A percentile compares a stretch with the other conserved stretches of the same genome.
These are phyloP conservation scores for Drosophila punjabiensis DNA, from an alignment of 1,140 invertebrate genomes.

Conservation along the genomic window DNA sequence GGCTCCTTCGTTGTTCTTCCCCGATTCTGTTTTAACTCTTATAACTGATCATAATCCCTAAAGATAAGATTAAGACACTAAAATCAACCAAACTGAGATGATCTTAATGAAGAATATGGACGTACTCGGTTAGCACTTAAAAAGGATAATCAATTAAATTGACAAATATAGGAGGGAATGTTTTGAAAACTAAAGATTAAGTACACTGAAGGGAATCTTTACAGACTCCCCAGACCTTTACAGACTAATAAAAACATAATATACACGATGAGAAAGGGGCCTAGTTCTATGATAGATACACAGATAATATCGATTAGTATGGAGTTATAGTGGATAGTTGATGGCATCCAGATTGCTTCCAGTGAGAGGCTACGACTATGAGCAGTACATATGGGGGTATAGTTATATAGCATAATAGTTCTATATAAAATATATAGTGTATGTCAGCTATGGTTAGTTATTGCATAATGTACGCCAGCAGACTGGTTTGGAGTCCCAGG, in stretches of 20 bases:
- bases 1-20: conserved; percentile 7
- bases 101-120: conserved; percentile 27
- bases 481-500: neutral
- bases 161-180: conserved; percentile 18
- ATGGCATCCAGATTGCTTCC: conserved; percentile 24
- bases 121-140: conserved; percentile 38
- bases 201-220: conserved; percentile 2
- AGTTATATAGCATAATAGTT: conserved; percentile 14
- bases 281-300: conserved; percentile 8
- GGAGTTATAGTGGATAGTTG: conserved; percentile 6
- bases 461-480: conserved; percentile 31
- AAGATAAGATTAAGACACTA: neutral
- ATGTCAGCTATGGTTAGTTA: conserved; percentile 16
- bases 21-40: neutral
- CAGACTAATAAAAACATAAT: neutral
- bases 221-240: neutral
- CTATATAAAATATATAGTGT: conserved; percentile 42
- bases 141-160: conserved; percentile 45
- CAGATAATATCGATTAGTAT: conserved; percentile 41
- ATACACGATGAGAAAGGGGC: neutral
- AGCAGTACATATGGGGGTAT: conserved; percentile 15
- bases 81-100: conserved; percentile 1
- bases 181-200: conserved; percentile 28
- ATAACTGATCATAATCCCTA: neutral
- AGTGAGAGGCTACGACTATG: conserved; percentile 9